Evolutionary conservation across 1,140 invertebrate species (phyloP).

Genomic region (Monochamus saltuarius): DNA sequence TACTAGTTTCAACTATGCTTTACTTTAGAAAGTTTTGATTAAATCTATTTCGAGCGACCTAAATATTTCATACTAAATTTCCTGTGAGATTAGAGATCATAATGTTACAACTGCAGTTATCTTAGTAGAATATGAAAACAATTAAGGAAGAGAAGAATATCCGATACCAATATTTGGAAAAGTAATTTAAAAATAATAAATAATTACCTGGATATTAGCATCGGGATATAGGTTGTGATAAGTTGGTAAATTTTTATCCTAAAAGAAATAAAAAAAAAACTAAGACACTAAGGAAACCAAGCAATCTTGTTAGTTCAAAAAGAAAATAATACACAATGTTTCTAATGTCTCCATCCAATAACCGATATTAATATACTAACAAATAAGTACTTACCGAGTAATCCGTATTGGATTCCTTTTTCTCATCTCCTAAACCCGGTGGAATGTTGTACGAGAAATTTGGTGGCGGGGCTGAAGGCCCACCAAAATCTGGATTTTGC

Average conservation of each 20-base stretch:
- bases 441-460: slow-evolving; percentile 75
- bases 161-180: not conserved
- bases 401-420: slow-evolving; percentile 62
- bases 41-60: too few species aligned
- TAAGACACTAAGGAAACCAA: not conserved
- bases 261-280: slow-evolving; percentile 36
- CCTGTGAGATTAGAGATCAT: not conserved
- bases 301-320: slow-evolving; percentile 4
- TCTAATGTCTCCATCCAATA: slow-evolving; percentile 1
- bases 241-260: slow-evolving; percentile 45
- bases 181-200: slow-evolving; percentile 1
- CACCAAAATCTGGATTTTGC: slow-evolving; percentile 23
- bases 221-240: slow-evolving; percentile 43
- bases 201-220: slow-evolving; percentile 47
- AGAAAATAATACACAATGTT: slow-evolving; percentile 2
- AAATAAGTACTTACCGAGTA: slow-evolving; percentile 49
- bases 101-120: not conserved
- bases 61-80: too few species aligned
- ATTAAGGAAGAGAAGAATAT: not conserved
- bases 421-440: slow-evolving; percentile 53
- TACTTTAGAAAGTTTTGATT: too few species aligned
- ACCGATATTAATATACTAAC: slow-evolving; percentile 3
- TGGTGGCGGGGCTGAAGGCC: slow-evolving; percentile 53
- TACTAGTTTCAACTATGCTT: too few species aligned
- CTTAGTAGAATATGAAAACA: not conserved